Evolutionary conservation across 2,797 vertebrate genomes (phyloP).

Genomic region (Lacerta agilis): DNA sequence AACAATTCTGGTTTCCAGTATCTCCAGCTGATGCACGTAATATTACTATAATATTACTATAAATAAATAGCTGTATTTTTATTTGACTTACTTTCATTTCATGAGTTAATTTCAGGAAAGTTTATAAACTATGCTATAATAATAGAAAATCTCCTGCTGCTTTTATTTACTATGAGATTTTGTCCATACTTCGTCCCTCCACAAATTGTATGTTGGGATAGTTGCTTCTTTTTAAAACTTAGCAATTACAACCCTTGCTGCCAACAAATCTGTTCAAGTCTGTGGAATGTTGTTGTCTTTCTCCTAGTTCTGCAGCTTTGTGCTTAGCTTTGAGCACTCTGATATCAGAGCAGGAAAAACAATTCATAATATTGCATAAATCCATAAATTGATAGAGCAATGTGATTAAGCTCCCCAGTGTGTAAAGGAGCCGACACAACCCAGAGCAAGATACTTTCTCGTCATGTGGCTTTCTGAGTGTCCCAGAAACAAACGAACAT

Average conservation of each 20-base stretch:
- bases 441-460: constrained; percentile 4
- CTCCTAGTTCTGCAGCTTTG: not conserved
- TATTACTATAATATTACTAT: not conserved
- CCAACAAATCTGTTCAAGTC: not conserved
- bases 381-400: constrained; percentile 15
- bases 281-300: not conserved
- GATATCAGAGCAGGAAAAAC: not conserved
- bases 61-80: not conserved
- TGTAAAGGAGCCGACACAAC: not conserved
- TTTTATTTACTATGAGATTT: not conserved
- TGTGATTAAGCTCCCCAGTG: constrained; percentile 7
- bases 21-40: not conserved
- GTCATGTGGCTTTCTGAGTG: not conserved
- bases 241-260: not conserved
- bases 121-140: not conserved
- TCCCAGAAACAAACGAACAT: not conserved
- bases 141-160: not conserved
- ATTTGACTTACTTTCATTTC: not conserved
- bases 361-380: not conserved
- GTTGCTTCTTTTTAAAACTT: not conserved
- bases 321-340: not conserved
- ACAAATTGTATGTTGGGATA: not conserved
- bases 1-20: not conserved
- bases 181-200: not conserved
- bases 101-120: not conserved